phyloP scores from a whole-genome alignment of 2,888 invertebrate genomes.

The Dynastes hyllus region DNA sequence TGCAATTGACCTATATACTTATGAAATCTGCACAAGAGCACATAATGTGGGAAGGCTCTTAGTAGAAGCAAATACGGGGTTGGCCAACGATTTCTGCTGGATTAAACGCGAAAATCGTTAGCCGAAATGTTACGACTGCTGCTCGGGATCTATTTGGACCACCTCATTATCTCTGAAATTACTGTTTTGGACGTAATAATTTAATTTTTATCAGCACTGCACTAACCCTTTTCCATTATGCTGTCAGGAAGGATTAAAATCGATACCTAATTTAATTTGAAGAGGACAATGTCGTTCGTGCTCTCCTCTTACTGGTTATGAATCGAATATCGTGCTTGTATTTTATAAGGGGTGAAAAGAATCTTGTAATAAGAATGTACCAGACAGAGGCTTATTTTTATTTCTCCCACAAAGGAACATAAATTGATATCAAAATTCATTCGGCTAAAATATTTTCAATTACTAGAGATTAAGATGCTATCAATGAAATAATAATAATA shows the following conservation, averaged over 20 bases:
- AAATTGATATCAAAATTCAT: no score
- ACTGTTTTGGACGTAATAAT: conserved; percentile 22
- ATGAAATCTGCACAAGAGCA: conserved; percentile 5
- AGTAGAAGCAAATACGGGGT: background rate
- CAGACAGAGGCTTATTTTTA: no score
- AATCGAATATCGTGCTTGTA: no score
- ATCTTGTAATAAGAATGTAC: background rate
- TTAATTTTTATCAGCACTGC: conserved; percentile 4
- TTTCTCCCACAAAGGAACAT: no score
- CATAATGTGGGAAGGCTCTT: background rate
- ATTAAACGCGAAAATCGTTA: background rate
- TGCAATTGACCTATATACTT: conserved; percentile 21
- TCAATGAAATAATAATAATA: no score
- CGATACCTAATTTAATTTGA: conserved; percentile 13
- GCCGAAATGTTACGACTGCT: background rate
- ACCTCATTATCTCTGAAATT: background rate
- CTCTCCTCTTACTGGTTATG: no score
- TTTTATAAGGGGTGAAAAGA: background rate
- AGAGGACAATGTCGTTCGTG: background rate
- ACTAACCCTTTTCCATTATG: conserved; percentile 21
- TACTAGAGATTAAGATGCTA: no score
- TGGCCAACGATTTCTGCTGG: background rate
- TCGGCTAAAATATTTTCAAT: no score
- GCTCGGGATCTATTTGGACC: background rate
- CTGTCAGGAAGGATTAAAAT: conserved; percentile 14